phyloP scores from a whole-genome alignment of 2,113 vertebrate genomes.

The Rhinogobius similis region DNA sequence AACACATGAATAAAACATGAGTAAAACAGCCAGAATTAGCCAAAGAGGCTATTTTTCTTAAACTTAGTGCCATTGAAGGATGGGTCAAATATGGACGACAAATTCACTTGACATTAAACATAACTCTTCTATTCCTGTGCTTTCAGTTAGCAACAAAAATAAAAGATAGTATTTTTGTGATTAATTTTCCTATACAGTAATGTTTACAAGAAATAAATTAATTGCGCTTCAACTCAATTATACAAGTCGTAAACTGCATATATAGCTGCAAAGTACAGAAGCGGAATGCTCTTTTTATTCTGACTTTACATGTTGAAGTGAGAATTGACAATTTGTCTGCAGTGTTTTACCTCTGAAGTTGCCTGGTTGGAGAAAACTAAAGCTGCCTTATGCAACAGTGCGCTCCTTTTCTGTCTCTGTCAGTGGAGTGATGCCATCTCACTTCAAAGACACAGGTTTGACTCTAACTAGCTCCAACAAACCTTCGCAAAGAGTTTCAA shows the following conservation, averaged over 20 bases:
- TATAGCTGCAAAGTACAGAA: not conserved
- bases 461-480: constrained; percentile 1
- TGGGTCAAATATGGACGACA: too few species aligned
- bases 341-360: not conserved
- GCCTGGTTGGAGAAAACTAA: not conserved
- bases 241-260: not conserved
- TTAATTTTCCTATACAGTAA: too few species aligned
- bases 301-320: not conserved
- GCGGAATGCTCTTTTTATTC: not conserved
- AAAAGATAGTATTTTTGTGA: too few species aligned
- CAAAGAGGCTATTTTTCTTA: too few species aligned
- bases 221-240: not conserved
- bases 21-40: too few species aligned
- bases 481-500: not conserved
- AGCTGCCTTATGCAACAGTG: not conserved
- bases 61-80: too few species aligned
- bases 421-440: constrained; percentile 1
- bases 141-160: too few species aligned
- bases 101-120: too few species aligned
- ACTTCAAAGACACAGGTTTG: constrained; percentile 1
- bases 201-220: too few species aligned
- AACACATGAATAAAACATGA: too few species aligned
- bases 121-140: too few species aligned
- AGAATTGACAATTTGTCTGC: not conserved
- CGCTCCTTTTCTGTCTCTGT: not conserved